Evolutionary conservation across 2,113 vertebrate species (phyloP).

Genomic region (Amazona guildingii): DNA sequence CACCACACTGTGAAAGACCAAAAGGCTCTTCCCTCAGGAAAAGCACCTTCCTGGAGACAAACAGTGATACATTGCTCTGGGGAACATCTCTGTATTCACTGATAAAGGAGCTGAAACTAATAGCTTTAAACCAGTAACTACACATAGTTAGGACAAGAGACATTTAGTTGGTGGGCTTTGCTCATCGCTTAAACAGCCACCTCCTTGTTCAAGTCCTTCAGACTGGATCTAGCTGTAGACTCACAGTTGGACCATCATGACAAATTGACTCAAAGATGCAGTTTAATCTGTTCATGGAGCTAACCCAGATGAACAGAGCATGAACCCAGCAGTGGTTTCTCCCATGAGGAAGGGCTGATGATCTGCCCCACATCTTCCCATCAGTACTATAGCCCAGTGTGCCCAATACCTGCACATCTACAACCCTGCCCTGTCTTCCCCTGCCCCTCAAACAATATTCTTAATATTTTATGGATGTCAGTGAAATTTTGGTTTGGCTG

Average conservation of each 20-base stretch:
- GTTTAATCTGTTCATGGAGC: neutral
- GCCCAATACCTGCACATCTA: rapidly evolving
- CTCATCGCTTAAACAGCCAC: neutral
- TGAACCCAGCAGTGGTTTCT: neutral
- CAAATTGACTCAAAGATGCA: neutral
- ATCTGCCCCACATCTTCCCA: neutral
- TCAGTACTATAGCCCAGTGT: rapidly evolving
- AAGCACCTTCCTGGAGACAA: neutral
- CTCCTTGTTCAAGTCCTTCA: rapidly evolving
- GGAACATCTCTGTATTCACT: neutral
- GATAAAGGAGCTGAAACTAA: neutral
- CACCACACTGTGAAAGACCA: neutral
- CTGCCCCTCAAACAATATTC: neutral
- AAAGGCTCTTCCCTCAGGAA: neutral
- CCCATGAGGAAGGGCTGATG: neutral
- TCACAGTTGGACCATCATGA: neutral
- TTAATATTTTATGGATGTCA: neutral
- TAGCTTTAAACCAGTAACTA: neutral
- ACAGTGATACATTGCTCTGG: too few relatives aligned
- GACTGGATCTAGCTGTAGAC: neutral
- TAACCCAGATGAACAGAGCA: neutral
- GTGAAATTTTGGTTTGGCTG: neutral
- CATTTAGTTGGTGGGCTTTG: neutral
- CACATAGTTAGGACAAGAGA: neutral
- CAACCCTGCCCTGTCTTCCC: neutral